phyloP scores from a whole-genome alignment of 2,888 invertebrate species.

The Thymelicus lineola region DNA sequence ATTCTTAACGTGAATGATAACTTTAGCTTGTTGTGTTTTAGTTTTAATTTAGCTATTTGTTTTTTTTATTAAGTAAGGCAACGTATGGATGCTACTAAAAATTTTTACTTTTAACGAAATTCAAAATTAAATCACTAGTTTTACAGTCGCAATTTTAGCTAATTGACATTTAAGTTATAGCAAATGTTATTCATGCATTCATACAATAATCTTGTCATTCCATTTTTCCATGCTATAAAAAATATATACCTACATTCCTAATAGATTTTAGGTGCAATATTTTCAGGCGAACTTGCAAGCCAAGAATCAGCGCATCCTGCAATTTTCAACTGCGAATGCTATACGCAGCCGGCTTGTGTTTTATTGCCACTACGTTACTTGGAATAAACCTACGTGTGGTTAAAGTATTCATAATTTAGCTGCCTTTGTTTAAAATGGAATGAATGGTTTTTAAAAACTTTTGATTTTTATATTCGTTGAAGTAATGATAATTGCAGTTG shows the following conservation, averaged over 20 bases:
- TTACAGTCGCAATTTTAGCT: no score
- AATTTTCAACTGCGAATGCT: constrained; percentile 10
- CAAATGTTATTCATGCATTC: no score
- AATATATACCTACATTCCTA: neutral
- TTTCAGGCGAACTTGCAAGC: neutral
- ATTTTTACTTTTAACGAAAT: no score
- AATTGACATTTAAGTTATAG: no score
- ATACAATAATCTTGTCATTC: no score
- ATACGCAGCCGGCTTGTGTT: constrained; percentile 47
- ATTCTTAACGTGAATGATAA: neutral
- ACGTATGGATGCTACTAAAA: no score
- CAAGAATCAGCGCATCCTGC: constrained; percentile 14
- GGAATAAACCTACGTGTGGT: constrained; percentile 14
- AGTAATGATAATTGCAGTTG: neutral
- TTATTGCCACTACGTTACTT: constrained; percentile 49
- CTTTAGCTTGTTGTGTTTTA: no score
- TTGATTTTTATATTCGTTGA: neutral
- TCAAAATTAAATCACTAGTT: no score
- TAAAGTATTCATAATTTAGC: constrained; percentile 9
- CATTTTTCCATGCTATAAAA: neutral
- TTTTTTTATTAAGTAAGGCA: no score
- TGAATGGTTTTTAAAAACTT: neutral
- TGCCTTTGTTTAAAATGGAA: constrained; percentile 1
- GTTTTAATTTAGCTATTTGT: no score
- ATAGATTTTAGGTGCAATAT: neutral